Base-by-base conservation (phyloP, 53 echinoderm and acorn worm genomes). In the Holothuria leucospilota region DNA sequence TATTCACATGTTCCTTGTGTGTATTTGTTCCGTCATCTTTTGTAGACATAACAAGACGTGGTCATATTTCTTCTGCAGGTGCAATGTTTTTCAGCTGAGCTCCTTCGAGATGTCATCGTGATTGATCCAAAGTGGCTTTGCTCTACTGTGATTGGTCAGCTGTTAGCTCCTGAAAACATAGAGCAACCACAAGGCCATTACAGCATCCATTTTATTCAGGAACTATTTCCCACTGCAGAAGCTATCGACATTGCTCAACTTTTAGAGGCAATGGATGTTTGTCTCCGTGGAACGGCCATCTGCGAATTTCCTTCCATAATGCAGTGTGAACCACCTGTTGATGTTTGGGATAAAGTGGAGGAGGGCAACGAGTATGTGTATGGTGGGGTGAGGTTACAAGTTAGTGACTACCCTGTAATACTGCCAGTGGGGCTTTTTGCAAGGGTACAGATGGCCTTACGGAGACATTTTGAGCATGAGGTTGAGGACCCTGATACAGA, bases 131-230 rank as follows among this genome's bases (percentile, higher is more conserved):
- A 88, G 42, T 97, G 98, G 98, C 88, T 97, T 52, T 91, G 91
- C 82, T 90, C 98, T 34, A 71, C 78, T 30, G 85, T 97, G 41
- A 75, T 95, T 20, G 93, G 93, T 53, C 93, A 92, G 30, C 90
- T 97, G 26, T 79, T 97, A 59, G 86, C 95, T 49, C 91, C 87
- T 20, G 98, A 95, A 52, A 71, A 83, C 42, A 86, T 86, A 23
- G 95, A 95, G 68, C 98, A 97, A 65, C 94, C 95, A 20, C 90
- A 86, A 69, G 98, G 98, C 62, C 93, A 95, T 66, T 97, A 97
- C 77, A 97, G 98, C 87, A 88, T 97, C 75, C 98, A 97, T 60
- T 97, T 89, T 85, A 93, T 97, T 74, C 98, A 97, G 74, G 87
- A 93, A 4, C 69, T 97, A 74, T 97, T 95, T 81, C 94, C 91